These are phyloP conservation scores for Tenthredo scrophulariae DNA, from an alignment of 2,888 invertebrate genomes.

Conservation along the genomic window DNA sequence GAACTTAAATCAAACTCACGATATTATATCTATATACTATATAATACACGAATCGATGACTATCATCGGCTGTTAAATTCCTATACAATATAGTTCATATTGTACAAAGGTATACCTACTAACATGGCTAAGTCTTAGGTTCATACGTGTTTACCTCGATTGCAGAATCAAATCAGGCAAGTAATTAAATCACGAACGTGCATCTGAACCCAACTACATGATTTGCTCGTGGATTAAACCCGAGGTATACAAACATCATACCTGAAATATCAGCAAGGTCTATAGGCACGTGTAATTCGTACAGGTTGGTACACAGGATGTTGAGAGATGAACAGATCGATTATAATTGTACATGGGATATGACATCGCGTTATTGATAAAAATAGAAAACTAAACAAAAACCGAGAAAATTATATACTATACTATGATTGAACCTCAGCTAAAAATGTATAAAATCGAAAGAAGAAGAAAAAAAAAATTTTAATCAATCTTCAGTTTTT, in stretches of 20 bases:
- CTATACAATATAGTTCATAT: background rate
- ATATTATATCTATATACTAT: background rate
- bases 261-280: background rate
- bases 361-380: too few species aligned
- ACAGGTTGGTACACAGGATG: background rate
- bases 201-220: background rate
- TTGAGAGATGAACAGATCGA: too few species aligned
- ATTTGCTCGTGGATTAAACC: constrained; percentile 19
- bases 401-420: too few species aligned
- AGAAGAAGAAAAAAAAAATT: too few species aligned
- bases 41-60: background rate
- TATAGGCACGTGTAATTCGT: background rate
- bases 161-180: constrained; percentile 9
- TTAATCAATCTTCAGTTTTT: background rate
- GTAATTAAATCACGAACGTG: constrained; percentile 49
- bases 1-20: background rate
- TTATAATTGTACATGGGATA: too few species aligned
- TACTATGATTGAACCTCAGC: too few species aligned
- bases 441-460: too few species aligned
- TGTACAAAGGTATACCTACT: background rate
- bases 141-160: background rate
- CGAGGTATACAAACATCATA: background rate
- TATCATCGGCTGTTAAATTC: background rate
- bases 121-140: background rate
- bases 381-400: too few species aligned